These are phyloP conservation scores for Lathronympha strigana DNA, from an alignment of 2,888 invertebrate genomes.

Conservation along the genomic window DNA sequence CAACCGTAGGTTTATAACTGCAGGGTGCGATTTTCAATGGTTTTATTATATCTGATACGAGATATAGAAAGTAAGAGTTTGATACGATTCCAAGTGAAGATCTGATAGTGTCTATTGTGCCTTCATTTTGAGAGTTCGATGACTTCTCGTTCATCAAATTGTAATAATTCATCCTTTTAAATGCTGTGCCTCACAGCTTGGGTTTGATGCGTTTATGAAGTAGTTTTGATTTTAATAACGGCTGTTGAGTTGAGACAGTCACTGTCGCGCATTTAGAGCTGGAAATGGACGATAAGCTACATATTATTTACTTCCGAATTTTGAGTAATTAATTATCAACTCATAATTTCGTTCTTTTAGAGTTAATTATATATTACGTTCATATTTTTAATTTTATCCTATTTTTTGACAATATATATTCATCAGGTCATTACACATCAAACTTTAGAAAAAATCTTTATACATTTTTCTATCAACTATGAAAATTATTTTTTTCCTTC, in stretches of 20 bases:
- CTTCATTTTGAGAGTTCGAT: constrained; percentile 68
- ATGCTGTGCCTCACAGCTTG: constrained; percentile 26
- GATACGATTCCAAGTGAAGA: constrained; percentile 56
- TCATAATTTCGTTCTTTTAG: too few relatives aligned
- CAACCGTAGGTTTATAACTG: background rate
- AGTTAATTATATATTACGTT: too few relatives aligned
- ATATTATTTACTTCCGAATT: too few relatives aligned
- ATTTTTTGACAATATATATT: too few relatives aligned
- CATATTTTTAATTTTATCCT: too few relatives aligned
- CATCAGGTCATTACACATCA: too few relatives aligned
- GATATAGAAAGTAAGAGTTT: constrained; percentile 27
- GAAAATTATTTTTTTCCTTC: too few relatives aligned
- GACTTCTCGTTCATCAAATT: constrained; percentile 60
- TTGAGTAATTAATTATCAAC: too few relatives aligned
- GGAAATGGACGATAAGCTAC: too few relatives aligned
- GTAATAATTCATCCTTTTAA: constrained; percentile 47
- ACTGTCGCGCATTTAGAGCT: too few relatives aligned
- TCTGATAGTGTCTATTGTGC: constrained; percentile 64
- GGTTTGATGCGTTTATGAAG: constrained; percentile 12
- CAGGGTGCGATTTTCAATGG: background rate
- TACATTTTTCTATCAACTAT: too few relatives aligned
- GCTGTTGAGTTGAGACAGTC: background rate
- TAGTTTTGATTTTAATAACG: constrained; percentile 23
- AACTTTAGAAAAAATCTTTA: too few relatives aligned
- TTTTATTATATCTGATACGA: background rate